Evolutionary conservation across 1,140 invertebrate species (phyloP).

Genomic region (Epicauta chinensis): DNA sequence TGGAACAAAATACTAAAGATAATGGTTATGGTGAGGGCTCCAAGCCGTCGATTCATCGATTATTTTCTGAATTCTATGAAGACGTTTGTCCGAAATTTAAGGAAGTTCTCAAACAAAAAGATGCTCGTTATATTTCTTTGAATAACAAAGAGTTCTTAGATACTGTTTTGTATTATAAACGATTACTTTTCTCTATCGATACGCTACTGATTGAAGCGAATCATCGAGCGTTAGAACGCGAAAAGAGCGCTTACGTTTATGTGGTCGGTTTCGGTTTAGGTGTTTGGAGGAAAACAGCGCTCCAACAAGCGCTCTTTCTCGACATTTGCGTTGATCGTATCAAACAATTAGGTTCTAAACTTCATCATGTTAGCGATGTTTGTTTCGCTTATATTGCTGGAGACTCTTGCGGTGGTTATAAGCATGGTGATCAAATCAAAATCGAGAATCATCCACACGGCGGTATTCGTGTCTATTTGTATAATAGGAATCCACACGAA

Average conservation of each 20-base stretch:
- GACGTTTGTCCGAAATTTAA: conserved; percentile 23
- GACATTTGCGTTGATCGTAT: conserved; percentile 44
- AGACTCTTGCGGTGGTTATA: conserved; percentile 23
- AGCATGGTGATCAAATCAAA: conserved; percentile 20
- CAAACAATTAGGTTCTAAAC: conserved; percentile 23
- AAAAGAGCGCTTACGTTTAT: conserved; percentile 35
- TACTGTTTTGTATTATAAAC: conserved; percentile 34
- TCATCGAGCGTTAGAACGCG: conserved; percentile 28
- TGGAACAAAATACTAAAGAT: conserved; percentile 42
- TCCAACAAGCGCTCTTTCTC: conserved; percentile 46
- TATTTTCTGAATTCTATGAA: conserved; percentile 34
- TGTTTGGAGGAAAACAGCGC: conserved; percentile 45
- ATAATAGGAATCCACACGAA: conserved; percentile 43
- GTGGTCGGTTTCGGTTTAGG: conserved; percentile 47
- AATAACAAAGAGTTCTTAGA: conserved; percentile 31
- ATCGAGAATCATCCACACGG: conserved; percentile 30
- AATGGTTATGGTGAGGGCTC: conserved; percentile 43
- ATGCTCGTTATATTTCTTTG: no score
- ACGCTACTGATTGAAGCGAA: conserved; percentile 36
- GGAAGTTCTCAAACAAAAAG: conserved; percentile 14
- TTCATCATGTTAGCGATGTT: conserved; percentile 44
- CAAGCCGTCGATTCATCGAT: no score
- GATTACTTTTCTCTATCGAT: conserved; percentile 35
- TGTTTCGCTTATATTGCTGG: conserved; percentile 44
- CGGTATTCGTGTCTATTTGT: conserved; percentile 45